These are phyloP conservation scores for Anisognathus igniventris DNA, from an alignment of 2,797 vertebrate species.

Conservation along the genomic window DNA sequence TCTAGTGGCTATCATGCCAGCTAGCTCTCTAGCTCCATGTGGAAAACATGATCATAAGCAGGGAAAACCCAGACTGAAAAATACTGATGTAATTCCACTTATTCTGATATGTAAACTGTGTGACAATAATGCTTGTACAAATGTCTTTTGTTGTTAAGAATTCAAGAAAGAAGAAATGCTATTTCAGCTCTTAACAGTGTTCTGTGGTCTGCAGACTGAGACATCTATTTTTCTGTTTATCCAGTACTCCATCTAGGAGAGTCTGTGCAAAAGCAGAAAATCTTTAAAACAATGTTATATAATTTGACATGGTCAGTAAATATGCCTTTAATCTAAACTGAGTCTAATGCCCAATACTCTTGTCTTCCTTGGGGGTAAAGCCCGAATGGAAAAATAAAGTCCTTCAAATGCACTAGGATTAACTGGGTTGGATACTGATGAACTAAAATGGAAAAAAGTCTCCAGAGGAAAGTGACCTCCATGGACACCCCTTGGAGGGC, in stretches of 20 bases:
- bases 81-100: background rate
- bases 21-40: background rate
- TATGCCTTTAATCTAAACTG: background rate
- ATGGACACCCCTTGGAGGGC: background rate
- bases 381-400: background rate
- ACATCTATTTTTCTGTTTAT: background rate
- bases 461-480: background rate
- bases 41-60: background rate
- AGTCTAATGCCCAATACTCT: background rate
- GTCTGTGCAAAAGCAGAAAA: background rate
- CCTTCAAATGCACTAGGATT: background rate
- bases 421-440: slow-evolving; percentile 18
- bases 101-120: background rate
- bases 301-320: slow-evolving; percentile 35
- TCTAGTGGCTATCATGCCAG: background rate
- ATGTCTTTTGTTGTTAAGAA: background rate
- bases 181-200: background rate
- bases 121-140: background rate
- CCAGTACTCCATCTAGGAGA: background rate
- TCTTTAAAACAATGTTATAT: background rate
- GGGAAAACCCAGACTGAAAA: slow-evolving; percentile 15
- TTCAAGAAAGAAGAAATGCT: slow-evolving; percentile 6
- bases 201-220: background rate
- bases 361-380: background rate
- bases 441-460: background rate